A percentile compares a stretch with the other conserved stretches of the same genome.
Conservation (phyloP, 2,113 vertebrate species). For the Odobenus rosmarus region DNA sequence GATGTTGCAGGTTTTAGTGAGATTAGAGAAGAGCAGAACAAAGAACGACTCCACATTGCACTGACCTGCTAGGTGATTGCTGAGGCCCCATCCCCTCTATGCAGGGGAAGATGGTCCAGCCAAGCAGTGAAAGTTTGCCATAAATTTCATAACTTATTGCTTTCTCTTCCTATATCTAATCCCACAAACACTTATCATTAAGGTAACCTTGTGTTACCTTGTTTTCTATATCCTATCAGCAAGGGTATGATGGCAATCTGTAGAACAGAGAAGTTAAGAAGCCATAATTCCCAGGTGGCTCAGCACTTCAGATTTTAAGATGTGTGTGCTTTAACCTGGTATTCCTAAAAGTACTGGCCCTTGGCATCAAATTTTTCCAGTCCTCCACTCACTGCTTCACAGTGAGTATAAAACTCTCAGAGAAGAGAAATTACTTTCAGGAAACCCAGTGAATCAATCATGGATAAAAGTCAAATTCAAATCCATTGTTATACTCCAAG, state of each 20-base stretch:
- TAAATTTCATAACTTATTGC: not conserved
- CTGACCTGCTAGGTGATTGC: not conserved
- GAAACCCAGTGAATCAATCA: not conserved
- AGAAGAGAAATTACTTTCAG: constrained; percentile 19
- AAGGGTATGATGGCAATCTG: not conserved
- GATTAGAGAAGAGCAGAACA: not conserved
- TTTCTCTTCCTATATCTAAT: not conserved
- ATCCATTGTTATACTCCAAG: not conserved
- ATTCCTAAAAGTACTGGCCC: not conserved
- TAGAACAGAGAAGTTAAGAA: not conserved
- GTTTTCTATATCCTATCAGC: not conserved
- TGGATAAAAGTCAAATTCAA: not conserved
- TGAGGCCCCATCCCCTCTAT: not conserved
- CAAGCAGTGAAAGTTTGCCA: not conserved
- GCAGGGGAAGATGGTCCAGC: not conserved
- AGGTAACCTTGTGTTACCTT: not conserved
- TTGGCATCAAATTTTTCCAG: not conserved
- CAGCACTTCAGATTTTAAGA: not conserved
- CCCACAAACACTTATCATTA: not conserved
- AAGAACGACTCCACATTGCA: not conserved
- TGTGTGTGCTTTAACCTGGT: not conserved
- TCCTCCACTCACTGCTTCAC: not conserved
- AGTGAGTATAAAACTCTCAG: not conserved
- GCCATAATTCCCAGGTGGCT: not conserved
- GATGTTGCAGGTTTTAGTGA: not conserved